Evolutionary conservation across 2,113 vertebrate species (phyloP).

Genomic region (Sander vitreus): DNA sequence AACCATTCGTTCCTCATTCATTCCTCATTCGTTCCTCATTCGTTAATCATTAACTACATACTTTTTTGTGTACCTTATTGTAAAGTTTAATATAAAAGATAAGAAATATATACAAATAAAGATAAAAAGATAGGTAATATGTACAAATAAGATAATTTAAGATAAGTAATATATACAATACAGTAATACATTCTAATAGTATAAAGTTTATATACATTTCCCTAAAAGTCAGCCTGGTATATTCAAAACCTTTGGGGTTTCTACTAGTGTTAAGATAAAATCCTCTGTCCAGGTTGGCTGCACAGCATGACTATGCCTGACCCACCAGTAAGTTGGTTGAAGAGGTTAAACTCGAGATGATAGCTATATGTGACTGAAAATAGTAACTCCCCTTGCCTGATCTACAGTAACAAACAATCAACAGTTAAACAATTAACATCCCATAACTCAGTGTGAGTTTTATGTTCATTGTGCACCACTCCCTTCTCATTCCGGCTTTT

Average conservation of each 20-base stretch:
- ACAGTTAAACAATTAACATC: conserved; percentile 31
- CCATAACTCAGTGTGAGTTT: conserved; percentile 61
- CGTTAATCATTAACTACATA: no score
- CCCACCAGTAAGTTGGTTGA: background rate
- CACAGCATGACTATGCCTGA: background rate
- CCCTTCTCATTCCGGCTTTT: conserved; percentile 51
- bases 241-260: background rate
- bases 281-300: background rate
- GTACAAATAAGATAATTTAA: no score
- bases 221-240: background rate
- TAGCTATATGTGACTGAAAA: background rate
- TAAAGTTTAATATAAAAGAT: no score
- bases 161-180: no score
- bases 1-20: no score
- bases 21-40: no score
- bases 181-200: no score
- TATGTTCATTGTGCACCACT: conserved; percentile 33
- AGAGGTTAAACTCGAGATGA: conserved; percentile 8
- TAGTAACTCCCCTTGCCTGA: conserved; percentile 15
- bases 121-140: no score
- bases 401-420: conserved; percentile 50
- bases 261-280: background rate
- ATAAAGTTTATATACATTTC: background rate
- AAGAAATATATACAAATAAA: no score
- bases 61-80: no score